These are phyloP conservation scores for Caenorhabditis briggsae DNA, from an alignment of 1,140 invertebrate genomes.

Conservation along the genomic window DNA sequence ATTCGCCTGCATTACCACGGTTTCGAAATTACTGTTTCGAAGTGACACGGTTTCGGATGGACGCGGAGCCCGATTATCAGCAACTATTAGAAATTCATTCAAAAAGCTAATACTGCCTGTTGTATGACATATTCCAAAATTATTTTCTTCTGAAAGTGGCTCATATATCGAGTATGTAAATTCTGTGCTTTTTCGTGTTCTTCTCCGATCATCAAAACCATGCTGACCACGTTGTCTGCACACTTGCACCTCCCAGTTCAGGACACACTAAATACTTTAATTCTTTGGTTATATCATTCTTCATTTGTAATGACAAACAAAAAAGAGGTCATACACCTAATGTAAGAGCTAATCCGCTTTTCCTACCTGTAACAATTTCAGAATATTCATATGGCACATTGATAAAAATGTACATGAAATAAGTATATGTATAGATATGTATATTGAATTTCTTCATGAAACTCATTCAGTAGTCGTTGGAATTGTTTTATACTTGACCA, in stretches of 20 bases:
- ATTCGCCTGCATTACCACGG: too few species aligned
- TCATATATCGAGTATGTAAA: too few species aligned
- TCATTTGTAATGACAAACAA: conserved; percentile 22
- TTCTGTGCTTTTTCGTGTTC: not conserved
- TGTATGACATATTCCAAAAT: too few species aligned
- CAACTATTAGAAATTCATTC: too few species aligned
- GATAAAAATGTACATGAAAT: not conserved
- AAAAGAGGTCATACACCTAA: conserved; percentile 5
- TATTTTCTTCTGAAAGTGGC: too few species aligned
- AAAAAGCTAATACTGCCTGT: too few species aligned
- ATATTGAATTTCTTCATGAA: not conserved
- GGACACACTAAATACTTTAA: not conserved
- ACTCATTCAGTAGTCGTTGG: not conserved
- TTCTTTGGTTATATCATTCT: not conserved
- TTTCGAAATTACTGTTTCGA: too few species aligned
- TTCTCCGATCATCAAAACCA: not conserved
- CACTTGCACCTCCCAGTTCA: conserved; percentile 1
- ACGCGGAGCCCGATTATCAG: too few species aligned
- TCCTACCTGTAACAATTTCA: conserved; percentile 17
- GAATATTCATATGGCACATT: conserved; percentile 48
- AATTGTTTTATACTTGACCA: conserved; percentile 33
- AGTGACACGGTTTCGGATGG: too few species aligned
- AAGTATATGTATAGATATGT: not conserved
- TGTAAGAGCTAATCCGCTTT: not conserved
- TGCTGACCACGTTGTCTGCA: conserved; percentile 6